Evolutionary conservation across 2,888 invertebrate genomes (phyloP), one percentile per base, ranked within the genome.

Genomic region (Opisthograptis luteolata): DNA sequence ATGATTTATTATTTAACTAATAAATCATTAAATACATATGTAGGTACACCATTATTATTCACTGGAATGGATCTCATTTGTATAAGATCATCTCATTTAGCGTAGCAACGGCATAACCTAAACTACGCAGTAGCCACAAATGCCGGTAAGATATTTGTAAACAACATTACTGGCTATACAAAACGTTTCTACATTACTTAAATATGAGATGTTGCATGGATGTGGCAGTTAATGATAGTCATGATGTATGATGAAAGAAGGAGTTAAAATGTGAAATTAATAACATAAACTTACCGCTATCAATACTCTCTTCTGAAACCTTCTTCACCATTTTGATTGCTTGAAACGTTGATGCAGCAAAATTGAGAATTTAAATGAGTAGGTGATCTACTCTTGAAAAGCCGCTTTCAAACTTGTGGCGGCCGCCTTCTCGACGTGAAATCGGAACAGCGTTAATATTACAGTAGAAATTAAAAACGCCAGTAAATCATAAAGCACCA

Each of bases 251-350:
- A 53, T 44, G 41, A 54, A 20, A 35, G 41, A 61, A 28, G 28
- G 19, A 8, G 49, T 35, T 34, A 8, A 34, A 20, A 12, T 24
- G 9, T n/a, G n/a, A 9, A 55, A 44, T 54, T 34, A 66, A 63
- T 64, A 32, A 19, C 37, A 52, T n/a, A 9, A 9, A 84, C 91
- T 90, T 70, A 91, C 91, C 91, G 74, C 90, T 90, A 77, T 91
- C 91, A 81, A 89, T 89, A 81, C 91, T 89, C 77, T 91, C 91
- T 84, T 91, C 91, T 69, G 89, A 90, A 77, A 91, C 89, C 84
- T 91, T 91, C 84, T 91, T 91, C 79, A 91, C 91, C 91, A 91
- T 91, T 77, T 70, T 89, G 79, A 80, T 81, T 81, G 78, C 76
- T 73, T 82, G 83, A 81, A 84, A 75, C 76, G 78, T 83, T 81